Evolutionary conservation across 1,140 invertebrate species (phyloP), one percentile per base, ranked within the genome.

Genomic region (Eueides isabella): DNA sequence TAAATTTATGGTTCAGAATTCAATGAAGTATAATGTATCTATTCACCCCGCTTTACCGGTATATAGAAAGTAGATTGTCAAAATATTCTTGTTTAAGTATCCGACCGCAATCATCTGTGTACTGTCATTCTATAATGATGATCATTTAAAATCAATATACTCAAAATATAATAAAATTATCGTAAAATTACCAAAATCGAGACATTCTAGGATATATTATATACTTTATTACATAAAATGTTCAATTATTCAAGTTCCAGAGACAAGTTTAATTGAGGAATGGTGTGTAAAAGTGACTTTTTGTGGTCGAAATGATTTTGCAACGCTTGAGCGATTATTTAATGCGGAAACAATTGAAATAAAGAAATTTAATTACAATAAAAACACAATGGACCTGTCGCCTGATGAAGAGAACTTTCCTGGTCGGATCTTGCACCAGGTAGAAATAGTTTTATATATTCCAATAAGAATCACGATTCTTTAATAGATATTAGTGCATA

Each of bases 331-430:
- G 61, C 81, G 87, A 74, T 71, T 85, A 71, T 80, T 78, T 78
- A 72, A 66, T 66, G 67, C 85, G 83, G 82, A 85, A 85, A 88
- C 38, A 41, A 41, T 55, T 26, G 44, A n/a, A 29, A 73, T 30
- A 61, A 31, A 74, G 63, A 67, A 61, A 72, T 82, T 75, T 69
- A 78, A 30, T 68, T 64, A 55, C 76, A 76, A 77, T 80, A 74
- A n/a, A n/a, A n/a, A 61, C n/a, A 78, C 69, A 80, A 94, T 96
- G 90, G 95, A 96, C 85, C 94, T 95, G 61, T 96, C 95, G 29
- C 95, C 96, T 3, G 96, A 96, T 82, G 96, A 97, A 78, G 96
- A 97, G 85, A 96, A 97, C 87, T 97, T 97, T 88, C 96, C 96
- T 73, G 97, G 96, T 7, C 94, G 96, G 67, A 86, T 97, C 16